Percentiles rank a stretch among this genome's conserved stretches.
Conservation (phyloP, 2,888 invertebrate species). For the Mantis religiosa region DNA sequence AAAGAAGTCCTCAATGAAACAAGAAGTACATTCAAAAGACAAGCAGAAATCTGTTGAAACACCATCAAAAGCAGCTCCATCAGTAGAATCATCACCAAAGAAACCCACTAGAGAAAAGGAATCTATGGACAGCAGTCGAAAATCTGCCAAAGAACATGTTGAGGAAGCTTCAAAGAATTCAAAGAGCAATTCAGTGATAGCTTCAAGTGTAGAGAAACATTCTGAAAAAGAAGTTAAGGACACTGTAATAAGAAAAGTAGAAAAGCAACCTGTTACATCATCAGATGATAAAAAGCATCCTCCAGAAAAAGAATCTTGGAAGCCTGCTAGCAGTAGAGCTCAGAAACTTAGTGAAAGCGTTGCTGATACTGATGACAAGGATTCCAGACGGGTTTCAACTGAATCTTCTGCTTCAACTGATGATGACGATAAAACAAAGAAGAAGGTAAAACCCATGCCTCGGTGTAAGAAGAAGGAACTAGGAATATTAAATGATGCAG, state of each 20-base stretch:
- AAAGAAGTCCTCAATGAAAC: slow-evolving; percentile 30
- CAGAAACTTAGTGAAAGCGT: background rate
- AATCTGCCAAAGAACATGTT: background rate
- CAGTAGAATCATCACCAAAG: background rate
- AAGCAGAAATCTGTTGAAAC: slow-evolving; percentile 7
- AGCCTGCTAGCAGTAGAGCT: background rate
- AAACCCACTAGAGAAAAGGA: background rate
- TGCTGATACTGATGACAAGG: background rate
- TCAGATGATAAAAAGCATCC: background rate
- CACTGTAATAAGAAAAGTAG: slow-evolving; percentile 23
- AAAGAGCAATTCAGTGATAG: slow-evolving; percentile 19
- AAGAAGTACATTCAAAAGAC: slow-evolving; percentile 22
- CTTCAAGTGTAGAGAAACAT: background rate
- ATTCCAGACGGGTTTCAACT: background rate
- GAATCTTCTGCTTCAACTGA: slow-evolving; percentile 21
- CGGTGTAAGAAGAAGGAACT: slow-evolving; percentile 41
- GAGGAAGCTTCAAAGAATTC: background rate
- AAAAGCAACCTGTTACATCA: background rate
- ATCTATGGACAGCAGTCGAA: slow-evolving; percentile 2
- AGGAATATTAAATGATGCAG: slow-evolving; percentile 32
- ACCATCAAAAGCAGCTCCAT: background rate
- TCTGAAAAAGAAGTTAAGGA: slow-evolving; percentile 22
- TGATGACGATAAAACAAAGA: slow-evolving; percentile 32
- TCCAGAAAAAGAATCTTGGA: background rate
- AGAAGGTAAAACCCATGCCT: slow-evolving; percentile 50